Evolutionary conservation across 2,113 vertebrate species (phyloP).

Genomic region (Onychostoma macrolepis): DNA sequence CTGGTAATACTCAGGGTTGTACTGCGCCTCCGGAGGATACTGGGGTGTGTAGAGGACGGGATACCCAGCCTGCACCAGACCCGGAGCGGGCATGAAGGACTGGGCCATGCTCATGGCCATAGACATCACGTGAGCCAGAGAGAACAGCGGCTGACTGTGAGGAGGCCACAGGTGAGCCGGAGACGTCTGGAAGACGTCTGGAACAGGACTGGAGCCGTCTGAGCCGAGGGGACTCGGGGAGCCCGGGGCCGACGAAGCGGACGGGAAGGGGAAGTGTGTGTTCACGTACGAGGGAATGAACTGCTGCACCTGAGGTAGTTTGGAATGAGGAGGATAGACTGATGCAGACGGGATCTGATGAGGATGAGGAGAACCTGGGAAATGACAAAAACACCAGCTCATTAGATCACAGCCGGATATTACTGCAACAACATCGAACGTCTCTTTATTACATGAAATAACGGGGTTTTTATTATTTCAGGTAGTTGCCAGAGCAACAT

Average conservation of each 20-base stretch:
- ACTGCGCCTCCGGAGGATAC: not conserved
- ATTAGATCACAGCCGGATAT: no score
- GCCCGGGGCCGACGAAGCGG: conserved; percentile 58
- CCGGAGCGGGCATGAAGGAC: conserved; percentile 80
- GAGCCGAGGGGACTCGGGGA: conserved; percentile 61
- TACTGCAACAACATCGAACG: no score
- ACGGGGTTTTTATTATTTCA: no score
- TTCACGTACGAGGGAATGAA: conserved; percentile 70
- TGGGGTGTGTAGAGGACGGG: conserved; percentile 49
- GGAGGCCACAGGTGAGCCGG: conserved; percentile 71
- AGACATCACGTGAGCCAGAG: conserved; percentile 90
- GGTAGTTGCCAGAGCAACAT: no score
- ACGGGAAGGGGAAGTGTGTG: conserved; percentile 73
- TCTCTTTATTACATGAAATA: no score
- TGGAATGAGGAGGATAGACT: conserved; percentile 46
- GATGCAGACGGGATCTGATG: conserved; percentile 61
- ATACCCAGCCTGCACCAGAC: conserved; percentile 59
- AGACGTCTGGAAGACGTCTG: conserved; percentile 56
- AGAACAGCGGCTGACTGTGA: conserved; percentile 80
- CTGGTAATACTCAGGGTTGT: conserved; percentile 6
- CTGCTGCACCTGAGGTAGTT: conserved; percentile 71
- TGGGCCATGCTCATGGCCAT: conserved; percentile 97
- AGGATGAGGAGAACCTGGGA: conserved; percentile 69
- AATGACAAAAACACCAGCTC: conserved; percentile 29
- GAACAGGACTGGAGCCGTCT: conserved; percentile 40